Percentiles rank a stretch among this genome's conserved stretches.
Conservation (phyloP, 2,113 vertebrate species). For the Mirounga angustirostris region DNA sequence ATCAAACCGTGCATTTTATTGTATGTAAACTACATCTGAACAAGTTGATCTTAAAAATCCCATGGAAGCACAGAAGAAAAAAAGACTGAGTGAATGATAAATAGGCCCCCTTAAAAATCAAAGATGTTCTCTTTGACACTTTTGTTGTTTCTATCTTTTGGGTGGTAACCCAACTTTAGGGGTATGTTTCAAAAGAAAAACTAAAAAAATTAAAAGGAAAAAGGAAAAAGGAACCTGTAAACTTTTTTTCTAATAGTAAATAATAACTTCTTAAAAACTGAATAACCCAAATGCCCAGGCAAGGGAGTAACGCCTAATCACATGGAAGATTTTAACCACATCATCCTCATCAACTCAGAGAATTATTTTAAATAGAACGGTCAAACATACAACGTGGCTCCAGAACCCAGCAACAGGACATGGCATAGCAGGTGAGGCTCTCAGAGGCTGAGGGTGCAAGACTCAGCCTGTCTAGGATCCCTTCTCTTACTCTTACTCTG, state of each 20-base stretch:
- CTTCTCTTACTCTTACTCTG: neutral
- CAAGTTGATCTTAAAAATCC: neutral
- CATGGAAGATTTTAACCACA: neutral
- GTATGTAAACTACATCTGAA: neutral
- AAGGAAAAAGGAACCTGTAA: neutral
- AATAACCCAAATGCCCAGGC: neutral
- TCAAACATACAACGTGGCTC: neutral
- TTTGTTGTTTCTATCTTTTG: neutral
- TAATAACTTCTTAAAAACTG: neutral
- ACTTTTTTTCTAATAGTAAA: neutral
- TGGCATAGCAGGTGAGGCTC: neutral
- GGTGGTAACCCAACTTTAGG: neutral
- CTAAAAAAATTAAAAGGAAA: neutral
- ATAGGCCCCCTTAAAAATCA: neutral
- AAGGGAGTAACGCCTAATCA: neutral
- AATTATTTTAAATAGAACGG: neutral
- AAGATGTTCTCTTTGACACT: neutral
- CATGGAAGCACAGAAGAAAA: neutral
- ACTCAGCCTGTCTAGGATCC: neutral
- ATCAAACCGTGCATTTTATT: no score
- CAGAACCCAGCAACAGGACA: neutral
- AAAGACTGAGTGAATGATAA: neutral
- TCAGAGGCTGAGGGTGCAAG: neutral
- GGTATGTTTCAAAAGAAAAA: neutral
- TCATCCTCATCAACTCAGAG: neutral